phyloP scores from a whole-genome alignment of 1,140 invertebrate genomes.

The Euwallacea fornicatus region DNA sequence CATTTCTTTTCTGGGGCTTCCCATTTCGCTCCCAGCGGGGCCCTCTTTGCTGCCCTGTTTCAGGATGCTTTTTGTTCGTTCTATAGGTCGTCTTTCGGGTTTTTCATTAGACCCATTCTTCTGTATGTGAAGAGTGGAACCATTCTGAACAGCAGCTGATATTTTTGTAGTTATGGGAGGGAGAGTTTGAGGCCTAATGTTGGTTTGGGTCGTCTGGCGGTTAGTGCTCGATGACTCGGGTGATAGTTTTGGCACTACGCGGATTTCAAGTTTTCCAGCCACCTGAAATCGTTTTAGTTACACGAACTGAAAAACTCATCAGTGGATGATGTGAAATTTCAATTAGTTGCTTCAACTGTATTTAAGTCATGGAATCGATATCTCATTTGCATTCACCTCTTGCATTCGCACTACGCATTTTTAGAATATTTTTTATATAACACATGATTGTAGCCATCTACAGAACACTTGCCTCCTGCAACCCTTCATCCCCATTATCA shows the following conservation, averaged over 20 bases:
- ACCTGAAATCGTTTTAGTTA: constrained; percentile 41
- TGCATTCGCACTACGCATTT: background rate
- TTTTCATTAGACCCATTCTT: background rate
- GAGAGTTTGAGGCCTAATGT: constrained; percentile 25
- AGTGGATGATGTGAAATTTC: no score
- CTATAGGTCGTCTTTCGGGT: constrained; percentile 39
- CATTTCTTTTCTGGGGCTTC: constrained; percentile 49
- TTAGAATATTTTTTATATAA: background rate
- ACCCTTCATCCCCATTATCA: constrained; percentile 40
- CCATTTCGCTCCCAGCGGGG: constrained; percentile 38
- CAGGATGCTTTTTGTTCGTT: constrained; percentile 51
- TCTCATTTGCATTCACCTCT: no score
- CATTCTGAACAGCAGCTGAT: constrained; percentile 19
- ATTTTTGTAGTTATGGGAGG: constrained; percentile 30
- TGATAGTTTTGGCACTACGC: constrained; percentile 63
- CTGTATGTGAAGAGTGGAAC: background rate
- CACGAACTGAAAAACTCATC: background rate
- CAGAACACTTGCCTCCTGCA: constrained; percentile 44
- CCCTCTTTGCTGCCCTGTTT: constrained; percentile 51
- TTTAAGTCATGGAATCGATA: no score
- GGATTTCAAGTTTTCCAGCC: constrained; percentile 74
- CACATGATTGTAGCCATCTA: background rate
- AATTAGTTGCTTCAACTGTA: no score
- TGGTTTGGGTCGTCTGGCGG: constrained; percentile 16
- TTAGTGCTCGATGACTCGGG: constrained; percentile 20